phyloP scores from a whole-genome alignment of 2,888 invertebrate species.

The Lydus trimaculatus region DNA sequence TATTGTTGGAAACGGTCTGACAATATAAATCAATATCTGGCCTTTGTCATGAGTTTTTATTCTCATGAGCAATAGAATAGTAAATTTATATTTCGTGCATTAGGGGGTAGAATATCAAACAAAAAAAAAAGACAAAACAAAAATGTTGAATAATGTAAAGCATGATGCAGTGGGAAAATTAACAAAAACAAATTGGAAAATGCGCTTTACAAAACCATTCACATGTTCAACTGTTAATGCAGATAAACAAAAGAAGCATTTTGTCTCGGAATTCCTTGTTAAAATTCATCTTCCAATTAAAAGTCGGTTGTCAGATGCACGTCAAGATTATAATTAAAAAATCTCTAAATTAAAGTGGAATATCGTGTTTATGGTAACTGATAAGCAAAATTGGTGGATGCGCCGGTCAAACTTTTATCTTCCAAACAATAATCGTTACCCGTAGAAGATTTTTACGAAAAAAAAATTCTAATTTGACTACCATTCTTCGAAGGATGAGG shows the following conservation, averaged over 20 bases:
- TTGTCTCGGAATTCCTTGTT: conserved; percentile 14
- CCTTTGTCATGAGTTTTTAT: conserved; percentile 39
- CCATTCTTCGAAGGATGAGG: background rate
- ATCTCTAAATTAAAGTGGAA: conserved; percentile 6
- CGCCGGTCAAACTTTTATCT: conserved; percentile 8
- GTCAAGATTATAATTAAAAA: conserved; percentile 18
- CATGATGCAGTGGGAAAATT: background rate
- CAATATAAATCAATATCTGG: conserved; percentile 48
- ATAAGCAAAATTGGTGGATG: conserved; percentile 16
- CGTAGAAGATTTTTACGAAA: conserved; percentile 6
- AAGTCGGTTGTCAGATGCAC: conserved; percentile 16
- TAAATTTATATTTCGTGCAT: conserved; percentile 33
- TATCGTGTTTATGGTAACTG: conserved; percentile 15
- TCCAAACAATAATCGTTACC: background rate
- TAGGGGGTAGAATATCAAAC: conserved; percentile 9
- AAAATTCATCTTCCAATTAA: conserved; percentile 19
- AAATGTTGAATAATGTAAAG: conserved; percentile 21
- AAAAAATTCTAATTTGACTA: background rate
- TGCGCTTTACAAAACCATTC: background rate
- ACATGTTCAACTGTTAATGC: background rate
- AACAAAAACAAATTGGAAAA: conserved; percentile 3
- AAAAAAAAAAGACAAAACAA: conserved; percentile 2
- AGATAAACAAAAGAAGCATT: background rate
- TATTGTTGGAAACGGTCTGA: conserved; percentile 38
- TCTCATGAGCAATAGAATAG: conserved; percentile 38